Base-by-base conservation (phyloP, 92 coral and sea anemone species). In the Paragorgia papillata region DNA sequence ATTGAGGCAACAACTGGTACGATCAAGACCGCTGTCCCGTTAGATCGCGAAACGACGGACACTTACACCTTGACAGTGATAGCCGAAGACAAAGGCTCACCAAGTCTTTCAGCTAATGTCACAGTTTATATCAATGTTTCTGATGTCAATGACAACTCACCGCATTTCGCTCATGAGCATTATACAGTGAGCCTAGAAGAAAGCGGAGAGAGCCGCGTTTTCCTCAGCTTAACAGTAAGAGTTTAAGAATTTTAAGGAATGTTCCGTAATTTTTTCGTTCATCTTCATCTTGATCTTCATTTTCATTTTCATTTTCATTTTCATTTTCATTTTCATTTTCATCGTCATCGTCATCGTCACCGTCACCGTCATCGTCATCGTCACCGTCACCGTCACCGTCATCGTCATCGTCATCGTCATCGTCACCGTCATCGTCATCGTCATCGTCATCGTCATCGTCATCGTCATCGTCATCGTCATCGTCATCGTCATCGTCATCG, bases 71-170 rank as follows among this genome's bases (percentile, higher is more conserved):
- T 93, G 66, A 58, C 78, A 69, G 92, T 93, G 26, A 63, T 85
- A 14, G 89, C 93, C 13, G 57, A 74, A 69, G 97, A 93, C 74
- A 44, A 66, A 49, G 93, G 91, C 2, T 22, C 59, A 21, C 85
- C 89, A 26, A 14, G 58, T 33, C 85, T 66, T 17, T 69, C 85
- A 43, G 62, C 83, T 57, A 92, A 85, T 71, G 94, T 90, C 59
- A 73, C 79, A 0, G 93, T 90, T 2, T 41, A 76, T 25, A 77
- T 93, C 20, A 88, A 90, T 46, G 97, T 93, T 31, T 85, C 97
- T 57, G 97, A 93, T 65, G 65, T 93, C 73, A 93, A 93, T 65
- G 97, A 93, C 71, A 92, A 93, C 84, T 77, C 87, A 69, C 97
- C 97, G 27, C 78, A 21, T 25, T 93, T 93, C 69, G 64, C 88